Base-by-base conservation (phyloP, 2,797 vertebrate genomes). In the Coregonus sp. region DNA sequence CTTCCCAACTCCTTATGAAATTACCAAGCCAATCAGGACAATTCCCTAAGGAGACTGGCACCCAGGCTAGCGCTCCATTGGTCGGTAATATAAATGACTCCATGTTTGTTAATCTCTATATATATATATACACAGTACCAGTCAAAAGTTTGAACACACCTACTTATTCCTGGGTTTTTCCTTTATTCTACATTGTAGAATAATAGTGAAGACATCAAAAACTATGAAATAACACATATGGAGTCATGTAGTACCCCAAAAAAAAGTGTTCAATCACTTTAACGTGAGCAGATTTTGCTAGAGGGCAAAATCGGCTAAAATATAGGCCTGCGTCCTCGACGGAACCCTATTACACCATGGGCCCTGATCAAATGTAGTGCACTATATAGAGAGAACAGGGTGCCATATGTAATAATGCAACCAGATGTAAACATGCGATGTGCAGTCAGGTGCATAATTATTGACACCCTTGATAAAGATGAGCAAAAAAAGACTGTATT, bases 261-360 rank as follows among this genome's bases (percentile, higher is more conserved):
- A 25, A 25, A 25, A 25, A 25, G 25, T 25, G 25, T 25, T 25
- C 25, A 90, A 78, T 91, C 84, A 87, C 72, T 86, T 81, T 86
- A 89, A 85, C 81, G 80, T 84, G 84, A 82, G 68, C 56, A 86
- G 79, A 85, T 79, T 79, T 54, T 71, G 76, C 79, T 84, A 82
- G 72, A 65, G 59, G 85, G 75, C 71, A 25, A 82, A 72, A 90
- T 69, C 61, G 59, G 50, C 70, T 74, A 15, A 72, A 56, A 77
- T 25, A 63, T 56, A 73, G 14, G 1, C 1, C 0, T 59, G 18
- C 16, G 18, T 59, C n/a, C 54, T 6, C 5, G 6, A 59, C 2
- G 16, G 2, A 5, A 9, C 54, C 54, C 18, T 59, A 20, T n/a
- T 59, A 25, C 18, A 18, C 54, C 9, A 40, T 40, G 37, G 37